A percentile compares a stretch with the other conserved stretches of the same genome.
phyloP scores from a whole-genome alignment of 2,888 invertebrate genomes.

The Ceraclea dissimilis region DNA sequence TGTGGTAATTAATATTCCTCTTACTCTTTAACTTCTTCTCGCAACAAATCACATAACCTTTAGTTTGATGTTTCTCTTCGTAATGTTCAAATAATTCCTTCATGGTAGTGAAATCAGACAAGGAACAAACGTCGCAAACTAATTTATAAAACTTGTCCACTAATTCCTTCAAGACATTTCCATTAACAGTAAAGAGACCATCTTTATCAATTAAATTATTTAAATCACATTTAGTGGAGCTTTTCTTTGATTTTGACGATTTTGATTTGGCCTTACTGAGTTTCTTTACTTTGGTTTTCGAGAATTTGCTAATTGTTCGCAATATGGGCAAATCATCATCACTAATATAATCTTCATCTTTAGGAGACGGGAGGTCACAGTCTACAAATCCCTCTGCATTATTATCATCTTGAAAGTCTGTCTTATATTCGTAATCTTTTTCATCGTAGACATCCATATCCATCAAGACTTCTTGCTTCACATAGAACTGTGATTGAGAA shows the following conservation, averaged over 20 bases:
- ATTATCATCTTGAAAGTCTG: not conserved
- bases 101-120: not conserved
- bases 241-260: not conserved
- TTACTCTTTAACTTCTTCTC: not conserved
- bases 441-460: not conserved
- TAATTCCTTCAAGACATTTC: not conserved
- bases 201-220: not conserved
- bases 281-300: not conserved
- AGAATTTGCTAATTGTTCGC: not conserved
- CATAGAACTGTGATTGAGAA: too few species aligned
- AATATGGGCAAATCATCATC: not conserved
- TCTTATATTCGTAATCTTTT: not conserved
- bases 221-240: not conserved
- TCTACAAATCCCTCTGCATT: not conserved
- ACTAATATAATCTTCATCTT: not conserved
- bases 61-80: not conserved
- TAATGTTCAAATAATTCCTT: slow-evolving; percentile 2
- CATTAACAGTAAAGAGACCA: slow-evolving; percentile 3
- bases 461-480: not conserved
- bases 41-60: slow-evolving; percentile 3
- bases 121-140: not conserved
- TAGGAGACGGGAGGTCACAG: not conserved
- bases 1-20: slow-evolving; percentile 3
- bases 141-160: slow-evolving; percentile 5
- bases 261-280: not conserved